These are phyloP conservation scores for Acipenser transmontanus DNA, from an alignment of 2,797 vertebrate genomes.

Conservation along the genomic window DNA sequence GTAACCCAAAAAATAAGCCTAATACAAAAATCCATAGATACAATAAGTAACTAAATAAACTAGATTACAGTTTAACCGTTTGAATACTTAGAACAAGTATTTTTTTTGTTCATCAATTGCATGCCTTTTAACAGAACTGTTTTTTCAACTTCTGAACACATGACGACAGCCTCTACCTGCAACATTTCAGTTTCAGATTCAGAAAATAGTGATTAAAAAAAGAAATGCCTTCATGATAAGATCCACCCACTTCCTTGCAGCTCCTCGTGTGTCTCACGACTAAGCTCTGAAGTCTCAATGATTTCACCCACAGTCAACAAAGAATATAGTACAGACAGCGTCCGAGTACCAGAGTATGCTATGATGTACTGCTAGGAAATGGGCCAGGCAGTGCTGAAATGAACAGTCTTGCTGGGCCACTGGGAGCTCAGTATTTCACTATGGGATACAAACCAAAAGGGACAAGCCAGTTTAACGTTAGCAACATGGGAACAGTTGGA, in stretches of 20 bases:
- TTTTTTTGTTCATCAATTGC: no score
- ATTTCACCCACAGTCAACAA: slow-evolving; percentile 38
- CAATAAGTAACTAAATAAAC: no score
- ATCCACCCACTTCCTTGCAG: slow-evolving; percentile 48
- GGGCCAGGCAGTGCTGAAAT: slow-evolving; percentile 49
- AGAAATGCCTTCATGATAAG: neutral
- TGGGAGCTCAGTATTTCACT: slow-evolving; percentile 65
- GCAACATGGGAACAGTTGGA: slow-evolving; percentile 42
- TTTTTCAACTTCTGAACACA: no score
- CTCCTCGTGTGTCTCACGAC: slow-evolving; percentile 42
- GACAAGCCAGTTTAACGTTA: slow-evolving; percentile 38
- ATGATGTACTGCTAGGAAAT: slow-evolving; percentile 46
- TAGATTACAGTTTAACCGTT: no score
- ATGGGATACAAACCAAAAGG: slow-evolving; percentile 61
- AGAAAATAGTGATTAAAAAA: no score
- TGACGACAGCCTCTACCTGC: no score
- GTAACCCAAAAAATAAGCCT: no score
- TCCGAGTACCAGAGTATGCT: slow-evolving; percentile 26
- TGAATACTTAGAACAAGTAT: no score
- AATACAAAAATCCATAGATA: no score
- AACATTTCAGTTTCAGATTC: no score
- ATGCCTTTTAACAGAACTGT: no score
- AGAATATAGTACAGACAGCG: slow-evolving; percentile 9
- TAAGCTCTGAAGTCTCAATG: slow-evolving; percentile 46
- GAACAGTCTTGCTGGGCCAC: slow-evolving; percentile 65